Evolutionary conservation across 2,797 vertebrate species (phyloP).

Genomic region (Gymnoscopelus braueri): DNA sequence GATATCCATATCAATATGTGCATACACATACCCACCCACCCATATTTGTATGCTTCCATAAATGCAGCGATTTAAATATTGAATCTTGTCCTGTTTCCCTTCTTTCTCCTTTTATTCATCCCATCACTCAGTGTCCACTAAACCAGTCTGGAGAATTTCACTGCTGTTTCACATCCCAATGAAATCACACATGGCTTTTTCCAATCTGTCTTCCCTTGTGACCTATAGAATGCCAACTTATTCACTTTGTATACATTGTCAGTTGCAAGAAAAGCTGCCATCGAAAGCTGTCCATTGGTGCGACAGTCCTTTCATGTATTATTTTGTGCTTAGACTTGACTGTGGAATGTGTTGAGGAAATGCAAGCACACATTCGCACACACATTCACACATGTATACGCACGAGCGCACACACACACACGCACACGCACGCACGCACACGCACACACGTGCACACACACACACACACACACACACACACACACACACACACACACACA

Average conservation of each 20-base stretch:
- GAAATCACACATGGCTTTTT: slow-evolving; percentile 48
- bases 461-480: slow-evolving; percentile 1
- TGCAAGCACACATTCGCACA: background rate
- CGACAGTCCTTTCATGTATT: slow-evolving; percentile 19
- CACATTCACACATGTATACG: background rate
- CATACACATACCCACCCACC: slow-evolving; percentile 12
- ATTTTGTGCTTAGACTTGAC: slow-evolving; percentile 15
- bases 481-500: slow-evolving; percentile 25
- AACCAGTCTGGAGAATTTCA: slow-evolving; percentile 52
- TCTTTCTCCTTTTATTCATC: slow-evolving; percentile 43
- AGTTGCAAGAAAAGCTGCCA: slow-evolving; percentile 35
- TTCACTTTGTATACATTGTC: slow-evolving; percentile 35
- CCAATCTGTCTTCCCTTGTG: slow-evolving; percentile 26
- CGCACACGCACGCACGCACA: background rate
- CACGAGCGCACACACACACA: background rate
- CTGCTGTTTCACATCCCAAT: slow-evolving; percentile 47
- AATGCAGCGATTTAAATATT: slow-evolving; percentile 3
- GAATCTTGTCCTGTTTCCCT: slow-evolving; percentile 21
- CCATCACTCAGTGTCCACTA: slow-evolving; percentile 28
- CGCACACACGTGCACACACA: background rate
- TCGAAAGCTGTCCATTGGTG: slow-evolving; percentile 21
- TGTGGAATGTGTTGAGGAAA: slow-evolving; percentile 22
- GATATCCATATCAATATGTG: background rate
- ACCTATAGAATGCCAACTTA: slow-evolving; percentile 41
- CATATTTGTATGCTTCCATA: slow-evolving; percentile 8